phyloP scores from a whole-genome alignment of 2,797 vertebrate species.

The Microchirus variegatus region DNA sequence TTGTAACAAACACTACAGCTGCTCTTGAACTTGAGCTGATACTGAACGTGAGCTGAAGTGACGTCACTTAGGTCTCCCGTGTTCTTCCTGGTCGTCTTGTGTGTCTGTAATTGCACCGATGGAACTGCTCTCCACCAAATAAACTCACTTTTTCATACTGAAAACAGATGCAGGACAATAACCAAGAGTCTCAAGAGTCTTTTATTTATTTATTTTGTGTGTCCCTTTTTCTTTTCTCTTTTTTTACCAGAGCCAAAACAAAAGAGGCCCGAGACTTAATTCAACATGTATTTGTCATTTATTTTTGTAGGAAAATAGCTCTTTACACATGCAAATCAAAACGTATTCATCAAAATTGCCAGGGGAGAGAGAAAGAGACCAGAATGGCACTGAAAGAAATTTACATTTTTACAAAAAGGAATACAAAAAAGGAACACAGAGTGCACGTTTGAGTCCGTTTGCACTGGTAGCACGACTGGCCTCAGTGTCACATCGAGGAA shows the following conservation, averaged over 20 bases:
- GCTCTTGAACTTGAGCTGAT: slow-evolving; percentile 25
- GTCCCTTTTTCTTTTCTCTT: too few species aligned
- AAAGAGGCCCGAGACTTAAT: slow-evolving; percentile 30
- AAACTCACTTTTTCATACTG: slow-evolving; percentile 22
- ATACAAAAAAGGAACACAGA: slow-evolving; percentile 60
- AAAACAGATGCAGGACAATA: slow-evolving; percentile 20
- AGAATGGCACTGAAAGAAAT: slow-evolving; percentile 69
- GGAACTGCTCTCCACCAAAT: slow-evolving; percentile 32
- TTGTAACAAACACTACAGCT: slow-evolving; percentile 1
- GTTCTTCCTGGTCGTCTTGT: slow-evolving; percentile 45
- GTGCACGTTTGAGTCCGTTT: slow-evolving; percentile 45
- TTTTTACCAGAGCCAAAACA: slow-evolving; percentile 9
- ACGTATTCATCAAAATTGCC: slow-evolving; percentile 64
- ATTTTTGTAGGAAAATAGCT: slow-evolving; percentile 80
- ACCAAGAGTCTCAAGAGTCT: slow-evolving; percentile 6
- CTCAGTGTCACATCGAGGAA: slow-evolving; percentile 49
- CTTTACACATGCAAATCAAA: slow-evolving; percentile 78
- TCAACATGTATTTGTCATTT: slow-evolving; percentile 61
- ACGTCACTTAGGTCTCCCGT: slow-evolving; percentile 27
- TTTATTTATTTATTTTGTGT: slow-evolving; percentile 15
- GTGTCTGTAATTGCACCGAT: slow-evolving; percentile 46
- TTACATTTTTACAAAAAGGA: slow-evolving; percentile 65
- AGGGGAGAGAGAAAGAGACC: slow-evolving; percentile 69
- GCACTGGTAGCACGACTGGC: slow-evolving; percentile 38
- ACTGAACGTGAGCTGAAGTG: slow-evolving; percentile 45